phyloP scores from a whole-genome alignment of 2,888 invertebrate species.

The Aphelenchoides bicaudatus region DNA sequence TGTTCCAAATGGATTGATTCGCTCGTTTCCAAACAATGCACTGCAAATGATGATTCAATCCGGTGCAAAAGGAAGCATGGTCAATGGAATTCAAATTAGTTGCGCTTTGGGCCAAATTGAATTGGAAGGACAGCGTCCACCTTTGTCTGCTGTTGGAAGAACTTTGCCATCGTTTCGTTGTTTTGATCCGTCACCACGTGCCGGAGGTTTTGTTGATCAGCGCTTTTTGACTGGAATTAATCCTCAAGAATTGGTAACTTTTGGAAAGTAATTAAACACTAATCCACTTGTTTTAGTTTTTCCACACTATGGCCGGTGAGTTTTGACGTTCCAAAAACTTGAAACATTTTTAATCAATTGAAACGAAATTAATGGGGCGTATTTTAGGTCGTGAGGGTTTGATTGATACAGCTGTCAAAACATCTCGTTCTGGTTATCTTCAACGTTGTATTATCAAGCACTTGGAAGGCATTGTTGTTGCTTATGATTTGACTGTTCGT shows the following conservation, averaged over 20 bases:
- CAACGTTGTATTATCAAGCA: constrained; percentile 95
- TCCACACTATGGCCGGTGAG: constrained; percentile 97
- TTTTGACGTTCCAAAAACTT: constrained; percentile 11
- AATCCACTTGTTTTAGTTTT: too few species aligned
- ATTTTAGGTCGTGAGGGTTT: constrained; percentile 77
- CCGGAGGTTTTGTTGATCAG: constrained; percentile 86
- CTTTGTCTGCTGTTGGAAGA: constrained; percentile 86
- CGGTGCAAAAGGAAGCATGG: constrained; percentile 96
- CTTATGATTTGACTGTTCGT: constrained; percentile 89
- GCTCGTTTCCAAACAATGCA: constrained; percentile 87
- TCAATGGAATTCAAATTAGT: constrained; percentile 71
- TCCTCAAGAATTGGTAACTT: constrained; percentile 93
- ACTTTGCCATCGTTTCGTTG: constrained; percentile 77
- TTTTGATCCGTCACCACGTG: constrained; percentile 57
- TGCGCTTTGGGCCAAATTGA: constrained; percentile 96
- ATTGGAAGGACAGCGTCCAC: constrained; percentile 82
- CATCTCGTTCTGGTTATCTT: constrained; percentile 93
- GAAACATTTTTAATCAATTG: constrained; percentile 8
- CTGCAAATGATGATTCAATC: constrained; percentile 97
- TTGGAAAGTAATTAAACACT: too few species aligned
- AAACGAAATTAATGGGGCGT: not conserved
- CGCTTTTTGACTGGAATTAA: constrained; percentile 97
- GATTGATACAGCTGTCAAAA: constrained; percentile 98
- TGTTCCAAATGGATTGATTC: constrained; percentile 76
- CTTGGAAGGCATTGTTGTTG: constrained; percentile 83